Percentiles rank a stretch among this genome's conserved stretches.
These are phyloP conservation scores for Epinotia brunnichana DNA, from an alignment of 2,888 invertebrate species.

Conservation along the genomic window DNA sequence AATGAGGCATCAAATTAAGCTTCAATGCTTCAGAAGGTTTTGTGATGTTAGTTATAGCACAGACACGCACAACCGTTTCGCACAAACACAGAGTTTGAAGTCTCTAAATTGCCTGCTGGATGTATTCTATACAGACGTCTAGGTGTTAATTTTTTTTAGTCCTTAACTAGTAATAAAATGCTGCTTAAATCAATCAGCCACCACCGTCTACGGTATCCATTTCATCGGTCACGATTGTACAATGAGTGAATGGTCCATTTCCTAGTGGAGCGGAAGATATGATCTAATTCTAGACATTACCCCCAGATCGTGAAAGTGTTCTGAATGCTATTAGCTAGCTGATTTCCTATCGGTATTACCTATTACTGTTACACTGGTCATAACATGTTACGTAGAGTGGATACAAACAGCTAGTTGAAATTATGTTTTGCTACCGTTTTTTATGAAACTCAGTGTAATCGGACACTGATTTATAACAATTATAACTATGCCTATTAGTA, in stretches of 20 bases:
- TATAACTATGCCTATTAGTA: no score
- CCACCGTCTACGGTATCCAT: not conserved
- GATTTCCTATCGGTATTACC: slow-evolving; percentile 40
- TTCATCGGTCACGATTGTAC: slow-evolving; percentile 47
- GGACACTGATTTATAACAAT: no score
- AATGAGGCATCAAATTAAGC: no score
- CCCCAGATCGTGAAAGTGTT: slow-evolving; percentile 63
- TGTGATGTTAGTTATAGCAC: no score
- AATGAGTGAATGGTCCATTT: slow-evolving; percentile 53
- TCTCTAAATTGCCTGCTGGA: no score
- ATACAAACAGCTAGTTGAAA: not conserved
- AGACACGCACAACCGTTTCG: no score
- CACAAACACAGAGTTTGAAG: no score
- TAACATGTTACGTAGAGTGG: not conserved
- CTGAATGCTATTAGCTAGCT: slow-evolving; percentile 41
- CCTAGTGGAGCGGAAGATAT: slow-evolving; percentile 65
- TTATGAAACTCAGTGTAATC: not conserved
- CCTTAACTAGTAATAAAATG: no score
- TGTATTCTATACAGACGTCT: no score
- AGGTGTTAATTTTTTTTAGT: no score
- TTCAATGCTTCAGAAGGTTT: no score
- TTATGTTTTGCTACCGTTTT: not conserved
- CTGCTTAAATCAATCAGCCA: not conserved
- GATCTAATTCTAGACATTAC: slow-evolving; percentile 50
- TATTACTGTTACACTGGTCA: slow-evolving; percentile 22